These are phyloP conservation scores for Pangasius macronema DNA, from an alignment of 2,797 vertebrate genomes.

Conservation along the genomic window DNA sequence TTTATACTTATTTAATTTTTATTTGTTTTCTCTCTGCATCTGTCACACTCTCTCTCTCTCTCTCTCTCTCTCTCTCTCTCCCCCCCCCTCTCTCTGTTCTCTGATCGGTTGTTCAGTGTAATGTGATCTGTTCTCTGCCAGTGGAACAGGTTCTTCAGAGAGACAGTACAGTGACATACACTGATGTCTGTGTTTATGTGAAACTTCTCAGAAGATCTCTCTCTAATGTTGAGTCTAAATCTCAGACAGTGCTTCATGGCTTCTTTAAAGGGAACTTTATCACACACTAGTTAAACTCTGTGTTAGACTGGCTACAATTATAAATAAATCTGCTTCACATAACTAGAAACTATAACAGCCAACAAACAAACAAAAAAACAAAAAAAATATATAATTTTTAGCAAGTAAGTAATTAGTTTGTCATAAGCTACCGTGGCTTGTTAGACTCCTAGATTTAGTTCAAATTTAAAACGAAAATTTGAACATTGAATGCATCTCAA, in stretches of 20 bases:
- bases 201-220: neutral
- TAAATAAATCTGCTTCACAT: neutral
- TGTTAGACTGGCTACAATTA: neutral
- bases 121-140: neutral
- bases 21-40: neutral
- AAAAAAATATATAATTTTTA: neutral
- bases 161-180: no score
- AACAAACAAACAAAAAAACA: no score
- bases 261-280: neutral
- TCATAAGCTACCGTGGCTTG: no score
- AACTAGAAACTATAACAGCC: neutral
- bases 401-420: no score
- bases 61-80: neutral
- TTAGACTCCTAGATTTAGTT: no score
- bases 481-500: neutral
- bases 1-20: neutral
- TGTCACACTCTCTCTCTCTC: neutral
- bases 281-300: neutral
- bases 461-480: no score
- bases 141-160: conserved; percentile 8
- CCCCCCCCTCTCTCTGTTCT: neutral
- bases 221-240: neutral
- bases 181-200: neutral
- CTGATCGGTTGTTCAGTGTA: neutral
- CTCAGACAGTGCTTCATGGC: neutral